Evolutionary conservation across 1,140 invertebrate genomes (phyloP), one percentile per base, ranked within the genome.

Genomic region (Caenorhabditis tropicalis): DNA sequence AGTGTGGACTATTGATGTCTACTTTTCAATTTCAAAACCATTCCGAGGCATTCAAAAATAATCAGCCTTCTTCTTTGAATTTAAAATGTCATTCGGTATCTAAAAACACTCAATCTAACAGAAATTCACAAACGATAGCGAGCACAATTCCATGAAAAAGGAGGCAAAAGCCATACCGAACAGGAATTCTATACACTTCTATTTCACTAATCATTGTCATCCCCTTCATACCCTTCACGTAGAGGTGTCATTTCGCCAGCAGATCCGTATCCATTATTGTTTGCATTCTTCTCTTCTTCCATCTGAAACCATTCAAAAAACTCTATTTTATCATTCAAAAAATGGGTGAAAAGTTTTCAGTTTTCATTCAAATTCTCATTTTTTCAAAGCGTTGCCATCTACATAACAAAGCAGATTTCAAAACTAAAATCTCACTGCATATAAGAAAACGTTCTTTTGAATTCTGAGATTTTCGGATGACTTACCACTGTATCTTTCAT

Each of bases 191-290:
- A n/a, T n/a, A n/a, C n/a, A n/a, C n/a, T n/a, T n/a, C 65, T 27
- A 46, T 74, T 65, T 12, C 15, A 7, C 24, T 58, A 29, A 7
- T 36, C 6, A 24, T 12, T 74, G n/a, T 74, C 12, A 24, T 74
- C 33, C n/a, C 43, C 65, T 27, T 74, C 65, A 74, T 74, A 74
- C 65, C 65, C 65, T 74, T 74, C 65, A 21, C 65, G 65, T 43
- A 74, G 65, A 43, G 65, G 65, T 74, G 65, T 74, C 65, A 74
- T 74, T 24, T 74, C 65, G 36, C 65, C 65, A 43, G 65, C 65
- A 5, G 65, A 74, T 74, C 65, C 65, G n/a, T 74, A 74, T 74
- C 65, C 65, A 74, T 74, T 74, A 31, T 74, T 74, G 65, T 74
- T 74, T n/a, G 65, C 65, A 74, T 74, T 74, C 65, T 74, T 74